Base-by-base conservation (phyloP, 2,797 vertebrate species). In the Morus bassanus region DNA sequence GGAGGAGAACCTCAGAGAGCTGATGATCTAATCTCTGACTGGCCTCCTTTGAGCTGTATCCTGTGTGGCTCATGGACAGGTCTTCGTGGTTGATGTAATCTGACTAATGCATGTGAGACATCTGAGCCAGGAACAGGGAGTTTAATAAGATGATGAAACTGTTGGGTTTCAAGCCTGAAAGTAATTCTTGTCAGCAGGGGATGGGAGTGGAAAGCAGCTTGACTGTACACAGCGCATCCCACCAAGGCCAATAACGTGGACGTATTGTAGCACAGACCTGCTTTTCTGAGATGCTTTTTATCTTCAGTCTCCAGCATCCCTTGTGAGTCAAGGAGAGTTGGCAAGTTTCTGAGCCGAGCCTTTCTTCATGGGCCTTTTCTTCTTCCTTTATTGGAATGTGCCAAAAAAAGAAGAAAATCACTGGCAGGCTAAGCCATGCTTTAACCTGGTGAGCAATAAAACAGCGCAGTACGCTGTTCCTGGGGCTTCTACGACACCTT, bases 401-500 rank as follows among this genome's bases (percentile, higher is more conserved):
- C 41, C 31, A 57, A 69, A 84, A 76, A 63, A 57, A 19, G 12
- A 75, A 73, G 31, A 90, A 72, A 84, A 65, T 84, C 64, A 31
- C 21, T 65, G 18, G 10, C 45, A 70, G 57, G 13, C 24, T 28
- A 63, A 30, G 39, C 61, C 33, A 5, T 65, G 27, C 41, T 87
- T 85, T 89, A 83, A 64, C 33, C 19, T 22, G 21, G 3, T 22
- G 24, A 57, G n/a, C 46, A 57, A 3, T 59, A 61, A 35, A 73
- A 16, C 18, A 45, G 31, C 0, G 0, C 17, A 3, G 15, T 51
- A 9, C 0, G 0, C 24, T 79, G 33, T 91, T 6, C 1, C 27
- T 74, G 74, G 35, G 53, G n/a, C 50, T 79, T 65, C 61, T 75
- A 3, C 0, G 0, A 17, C 33, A 4, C 6, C 7, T 79, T 69